Conservation (phyloP, 1,140 invertebrate genomes). For the Paralvinella palmiformis region DNA sequence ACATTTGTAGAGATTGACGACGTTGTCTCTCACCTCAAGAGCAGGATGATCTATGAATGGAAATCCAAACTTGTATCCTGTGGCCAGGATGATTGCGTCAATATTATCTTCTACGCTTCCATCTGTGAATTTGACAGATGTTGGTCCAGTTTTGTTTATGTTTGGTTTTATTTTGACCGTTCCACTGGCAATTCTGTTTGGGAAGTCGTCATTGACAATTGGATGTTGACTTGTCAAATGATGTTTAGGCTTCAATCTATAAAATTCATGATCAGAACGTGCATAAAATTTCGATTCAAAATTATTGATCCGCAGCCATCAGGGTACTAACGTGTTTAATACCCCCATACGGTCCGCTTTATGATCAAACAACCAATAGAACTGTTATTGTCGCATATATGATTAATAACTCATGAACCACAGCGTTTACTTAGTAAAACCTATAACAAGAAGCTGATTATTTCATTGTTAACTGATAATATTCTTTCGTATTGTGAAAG, state of each 20-base stretch:
- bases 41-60: constrained; percentile 36
- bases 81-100: constrained; percentile 37
- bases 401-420: too few relatives aligned
- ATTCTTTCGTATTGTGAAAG: too few relatives aligned
- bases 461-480: too few relatives aligned
- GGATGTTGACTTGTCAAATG: constrained; percentile 51
- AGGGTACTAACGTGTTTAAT: too few relatives aligned
- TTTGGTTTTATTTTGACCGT: constrained; percentile 47
- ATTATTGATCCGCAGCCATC: too few relatives aligned
- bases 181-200: constrained; percentile 53
- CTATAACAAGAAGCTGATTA: too few relatives aligned
- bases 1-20: constrained; percentile 52
- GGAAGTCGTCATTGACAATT: constrained; percentile 56
- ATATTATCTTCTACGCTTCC: constrained; percentile 36
- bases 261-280: constrained; percentile 54
- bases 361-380: too few relatives aligned
- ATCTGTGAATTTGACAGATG: constrained; percentile 46
- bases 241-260: constrained; percentile 51
- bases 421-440: too few relatives aligned
- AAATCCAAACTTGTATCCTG: constrained; percentile 40
- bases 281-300: too few relatives aligned
- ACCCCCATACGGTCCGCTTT: too few relatives aligned
- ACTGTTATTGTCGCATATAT: too few relatives aligned
- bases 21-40: constrained; percentile 35
- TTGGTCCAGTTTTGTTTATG: constrained; percentile 37